Conservation (phyloP, 2,113 vertebrate species). For the Thamnaconus septentrionalis region DNA sequence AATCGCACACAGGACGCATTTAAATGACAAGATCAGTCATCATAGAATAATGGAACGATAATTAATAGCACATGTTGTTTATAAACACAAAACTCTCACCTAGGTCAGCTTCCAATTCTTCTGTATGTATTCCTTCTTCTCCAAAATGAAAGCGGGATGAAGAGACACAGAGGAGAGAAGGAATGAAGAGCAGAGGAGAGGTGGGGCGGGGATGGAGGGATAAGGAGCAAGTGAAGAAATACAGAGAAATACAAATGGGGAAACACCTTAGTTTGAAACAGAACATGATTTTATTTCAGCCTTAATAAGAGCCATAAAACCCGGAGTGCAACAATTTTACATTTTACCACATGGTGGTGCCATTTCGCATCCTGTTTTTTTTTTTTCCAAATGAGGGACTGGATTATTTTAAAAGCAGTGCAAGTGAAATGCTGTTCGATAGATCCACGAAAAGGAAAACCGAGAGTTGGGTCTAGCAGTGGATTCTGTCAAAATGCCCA, state of each 20-base stretch:
- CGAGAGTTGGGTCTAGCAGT: too few relatives aligned
- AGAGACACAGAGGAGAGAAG: slow-evolving; percentile 33
- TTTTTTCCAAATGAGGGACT: too few relatives aligned
- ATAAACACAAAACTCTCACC: slow-evolving; percentile 73
- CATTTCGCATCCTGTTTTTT: slow-evolving; percentile 40
- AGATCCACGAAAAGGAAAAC: too few relatives aligned
- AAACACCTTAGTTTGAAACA: slow-evolving; percentile 52
- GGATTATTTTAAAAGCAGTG: too few relatives aligned
- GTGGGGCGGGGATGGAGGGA: slow-evolving; percentile 13
- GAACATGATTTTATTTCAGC: not conserved
- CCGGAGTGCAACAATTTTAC: slow-evolving; percentile 2
- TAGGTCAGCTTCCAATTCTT: slow-evolving; percentile 94
- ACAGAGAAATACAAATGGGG: slow-evolving; percentile 35
- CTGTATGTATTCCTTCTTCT: slow-evolving; percentile 99
- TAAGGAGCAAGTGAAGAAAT: slow-evolving; percentile 32
- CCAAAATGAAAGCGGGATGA: slow-evolving; percentile 83
- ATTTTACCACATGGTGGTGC: slow-evolving; percentile 68
- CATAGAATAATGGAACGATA: not conserved
- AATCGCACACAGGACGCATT: too few relatives aligned
- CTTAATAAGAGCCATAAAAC: slow-evolving; percentile 10
- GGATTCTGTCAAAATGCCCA: too few relatives aligned
- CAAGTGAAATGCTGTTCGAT: too few relatives aligned
- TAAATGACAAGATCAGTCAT: too few relatives aligned
- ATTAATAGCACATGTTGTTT: not conserved
- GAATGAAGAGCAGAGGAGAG: slow-evolving; percentile 31